Evolutionary conservation across 2,888 invertebrate species (phyloP), one percentile per base, ranked within the genome.

Genomic region (Tromatobia lineatoria): DNA sequence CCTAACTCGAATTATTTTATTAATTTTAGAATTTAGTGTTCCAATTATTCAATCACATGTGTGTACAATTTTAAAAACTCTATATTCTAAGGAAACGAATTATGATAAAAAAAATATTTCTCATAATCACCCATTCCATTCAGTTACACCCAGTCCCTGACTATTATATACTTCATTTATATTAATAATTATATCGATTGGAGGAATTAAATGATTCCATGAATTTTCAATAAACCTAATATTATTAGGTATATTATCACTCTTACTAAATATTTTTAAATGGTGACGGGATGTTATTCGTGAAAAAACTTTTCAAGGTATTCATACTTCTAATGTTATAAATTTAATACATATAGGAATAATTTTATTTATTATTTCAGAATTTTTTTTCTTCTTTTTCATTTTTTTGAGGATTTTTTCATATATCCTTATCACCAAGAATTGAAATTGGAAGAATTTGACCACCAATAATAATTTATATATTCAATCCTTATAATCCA

Each of bases 221-320:
- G 93, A 94, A 90, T 95, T 94, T 93, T 94, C 94, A 88, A 93
- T 92, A 87, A 94, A 94, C 87, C 90, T 96, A 93, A 91, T 96
- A 90, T 90, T 95, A 80, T 88, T 95, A 92, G 95, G 95, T 15
- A 93, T 94, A 87, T 90, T 94, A 50, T 57, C 94, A 85, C 86
- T 95, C 94, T 94, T 95, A 59, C 94, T 95, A 50, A 78, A 69
- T 74, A n/a, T 57, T 94, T 95, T 93, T 90, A 96, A 96, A 95
- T 96, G 96, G 95, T 96, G 96, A 95, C 96, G 96, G 91, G 96
- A 96, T 94, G 92, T 96, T 57, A 94, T 94, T 23, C 96, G 96
- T 87, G 96, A 96, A 95, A 94, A 96, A 87, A 95, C 96, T 0
- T 95, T 94, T 77, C 96, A 96, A 95, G 96, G 96, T 1, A 92